A percentile compares a stretch with the other conserved stretches of the same genome.
Evolutionary conservation across 2,113 vertebrate genomes (phyloP).

Genomic region (Urocynchramus pylzowi): DNA sequence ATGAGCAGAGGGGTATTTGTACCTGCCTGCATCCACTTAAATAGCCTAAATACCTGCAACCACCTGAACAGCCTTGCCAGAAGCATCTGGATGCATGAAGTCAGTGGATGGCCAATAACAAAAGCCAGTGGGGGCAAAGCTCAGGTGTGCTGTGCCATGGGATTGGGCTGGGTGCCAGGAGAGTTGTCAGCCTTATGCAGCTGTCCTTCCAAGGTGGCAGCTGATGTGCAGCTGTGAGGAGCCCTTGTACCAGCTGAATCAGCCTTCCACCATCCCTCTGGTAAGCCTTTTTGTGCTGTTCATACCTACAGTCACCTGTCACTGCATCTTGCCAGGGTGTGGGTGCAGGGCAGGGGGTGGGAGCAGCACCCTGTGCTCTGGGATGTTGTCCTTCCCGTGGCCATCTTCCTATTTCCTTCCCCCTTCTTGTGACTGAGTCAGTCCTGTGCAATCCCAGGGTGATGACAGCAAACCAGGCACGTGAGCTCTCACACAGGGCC

Average conservation of each 20-base stretch:
- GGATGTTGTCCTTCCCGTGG: not conserved
- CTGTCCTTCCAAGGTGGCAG: not conserved
- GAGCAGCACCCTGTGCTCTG: not conserved
- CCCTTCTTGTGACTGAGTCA: not conserved
- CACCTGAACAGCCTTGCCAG: not conserved
- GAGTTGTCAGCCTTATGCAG: not conserved
- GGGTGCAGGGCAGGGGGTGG: not conserved
- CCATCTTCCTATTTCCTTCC: not conserved
- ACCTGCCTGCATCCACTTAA: rapidly evolving
- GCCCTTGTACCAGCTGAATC: not conserved
- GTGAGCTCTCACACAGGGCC: rapidly evolving
- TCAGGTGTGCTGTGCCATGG: not conserved
- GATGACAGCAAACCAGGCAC: not conserved
- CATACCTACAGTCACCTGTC: not conserved
- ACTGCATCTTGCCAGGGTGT: not conserved
- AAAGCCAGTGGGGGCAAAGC: not conserved
- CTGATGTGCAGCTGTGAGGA: not conserved
- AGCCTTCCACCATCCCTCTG: not conserved
- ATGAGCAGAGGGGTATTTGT: rapidly evolving
- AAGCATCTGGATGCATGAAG: not conserved
- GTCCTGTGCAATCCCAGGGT: not conserved
- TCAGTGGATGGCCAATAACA: not conserved
- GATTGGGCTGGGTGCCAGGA: not conserved
- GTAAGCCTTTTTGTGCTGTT: not conserved
- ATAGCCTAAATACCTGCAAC: not conserved